Evolutionary conservation across 1,140 invertebrate genomes (phyloP).

Genomic region (Drosophila albomicans): DNA sequence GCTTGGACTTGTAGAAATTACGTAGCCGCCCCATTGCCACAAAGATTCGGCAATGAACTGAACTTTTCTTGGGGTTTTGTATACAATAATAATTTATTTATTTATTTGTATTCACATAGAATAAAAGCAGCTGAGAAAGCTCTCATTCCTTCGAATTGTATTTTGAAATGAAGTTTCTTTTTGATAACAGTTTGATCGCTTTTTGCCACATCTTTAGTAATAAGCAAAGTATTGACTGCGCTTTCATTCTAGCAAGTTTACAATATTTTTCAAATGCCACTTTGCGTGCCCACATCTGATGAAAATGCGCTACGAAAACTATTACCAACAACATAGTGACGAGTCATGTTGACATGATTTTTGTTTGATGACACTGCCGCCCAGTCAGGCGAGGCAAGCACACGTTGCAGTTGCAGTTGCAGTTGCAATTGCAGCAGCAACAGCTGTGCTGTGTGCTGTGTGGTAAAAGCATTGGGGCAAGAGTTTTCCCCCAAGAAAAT

Average conservation of each 20-base stretch:
- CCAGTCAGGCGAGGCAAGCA: background rate
- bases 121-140: too few relatives aligned
- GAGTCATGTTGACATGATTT: slow-evolving; percentile 11
- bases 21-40: too few relatives aligned
- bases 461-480: slow-evolving; percentile 34
- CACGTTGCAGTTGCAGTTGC: slow-evolving; percentile 1
- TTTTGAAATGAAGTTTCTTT: too few relatives aligned
- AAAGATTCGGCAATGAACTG: too few relatives aligned
- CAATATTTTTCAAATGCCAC: background rate
- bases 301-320: background rate
- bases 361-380: background rate
- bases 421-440: background rate
- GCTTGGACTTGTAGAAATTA: too few relatives aligned
- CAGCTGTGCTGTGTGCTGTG: slow-evolving; percentile 1
- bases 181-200: too few relatives aligned
- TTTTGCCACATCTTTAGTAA: too few relatives aligned
- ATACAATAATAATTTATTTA: too few relatives aligned
- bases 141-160: too few relatives aligned
- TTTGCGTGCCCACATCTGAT: background rate
- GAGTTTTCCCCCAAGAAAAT: background rate
- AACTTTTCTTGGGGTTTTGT: too few relatives aligned
- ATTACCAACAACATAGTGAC: slow-evolving; percentile 6
- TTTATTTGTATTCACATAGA: too few relatives aligned
- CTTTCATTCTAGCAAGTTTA: slow-evolving; percentile 4
- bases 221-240: slow-evolving; percentile 28